Base-by-base conservation (phyloP, 2,888 invertebrate species). In the Sisyra terminalis region DNA sequence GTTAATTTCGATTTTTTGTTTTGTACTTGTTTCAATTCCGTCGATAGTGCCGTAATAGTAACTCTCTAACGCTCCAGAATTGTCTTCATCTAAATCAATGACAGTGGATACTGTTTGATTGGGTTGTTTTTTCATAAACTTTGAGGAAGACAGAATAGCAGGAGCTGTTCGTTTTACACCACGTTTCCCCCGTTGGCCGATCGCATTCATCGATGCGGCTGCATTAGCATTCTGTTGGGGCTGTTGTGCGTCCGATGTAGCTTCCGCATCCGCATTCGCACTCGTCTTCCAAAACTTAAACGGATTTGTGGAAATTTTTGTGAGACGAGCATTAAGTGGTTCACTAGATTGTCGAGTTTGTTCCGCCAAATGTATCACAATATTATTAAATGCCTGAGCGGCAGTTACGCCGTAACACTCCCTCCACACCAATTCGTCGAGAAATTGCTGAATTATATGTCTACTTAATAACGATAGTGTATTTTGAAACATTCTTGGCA, bases 401-500 rank as follows among this genome's bases (percentile, higher is more conserved):
- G 88, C 76, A 1, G 82, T 78, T 3, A 75, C 70, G 0, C 88
- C 89, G 56, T 75, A 89, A 55, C 81, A 78, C 58, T 90, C 89
- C 44, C 90, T 70, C 89, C 90, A 90, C 9, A 87, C 80, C 13
- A 90, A 62, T 55, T 90, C 90, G 57, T 90, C 89, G 48, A 90
- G 63, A 59, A 89, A 89, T 59, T 88, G 87, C 59, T 90, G 90
- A 52, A 90, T 87, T 57, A 88, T 84, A 60, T 82, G 83, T 38
- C 85, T 69, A 2, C 84, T 86, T 1, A 90, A 63, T 48, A 87
- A 58, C 8, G 86, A 85, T 6, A 89, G 60, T 0, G 88, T 88
- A 50, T 86, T 88, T 65, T 88, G 82, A 64, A 89, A 90, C 87
- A 89, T 88, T 53, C 87, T 71, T 0, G 90, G 89, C 2, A 89